A percentile compares a stretch with the other conserved stretches of the same genome.
Conservation (phyloP, 2,113 vertebrate species). For the Chlorocebus sabaeus region DNA sequence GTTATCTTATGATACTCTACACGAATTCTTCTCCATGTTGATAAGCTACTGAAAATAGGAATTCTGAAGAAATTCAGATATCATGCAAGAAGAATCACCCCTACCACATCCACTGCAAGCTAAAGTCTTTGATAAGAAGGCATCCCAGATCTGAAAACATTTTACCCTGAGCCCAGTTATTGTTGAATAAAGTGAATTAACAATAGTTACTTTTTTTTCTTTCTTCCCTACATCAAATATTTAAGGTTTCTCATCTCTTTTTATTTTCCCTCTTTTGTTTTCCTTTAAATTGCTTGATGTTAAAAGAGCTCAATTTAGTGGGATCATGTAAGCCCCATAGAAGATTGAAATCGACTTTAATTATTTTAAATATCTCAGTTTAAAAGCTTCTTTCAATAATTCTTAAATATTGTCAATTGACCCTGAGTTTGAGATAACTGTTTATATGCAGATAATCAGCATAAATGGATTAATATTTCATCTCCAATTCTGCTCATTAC, state of each 20-base stretch:
- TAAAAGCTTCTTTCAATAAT: background rate
- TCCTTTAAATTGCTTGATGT: background rate
- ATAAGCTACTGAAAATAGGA: background rate
- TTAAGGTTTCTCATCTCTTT: background rate
- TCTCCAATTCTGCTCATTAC: background rate
- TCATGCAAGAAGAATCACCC: background rate
- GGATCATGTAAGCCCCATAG: rapidly evolving
- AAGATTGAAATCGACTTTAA: background rate
- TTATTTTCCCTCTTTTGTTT: background rate
- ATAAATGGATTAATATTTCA: background rate
- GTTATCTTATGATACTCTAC: background rate
- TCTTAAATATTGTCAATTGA: background rate
- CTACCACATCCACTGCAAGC: background rate
- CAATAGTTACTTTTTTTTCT: background rate
- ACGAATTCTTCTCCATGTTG: background rate
- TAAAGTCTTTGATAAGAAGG: background rate
- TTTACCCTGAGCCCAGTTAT: background rate
- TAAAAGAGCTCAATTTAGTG: background rate
- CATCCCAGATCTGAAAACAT: background rate
- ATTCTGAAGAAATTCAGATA: background rate
- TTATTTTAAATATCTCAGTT: background rate
- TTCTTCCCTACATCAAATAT: background rate
- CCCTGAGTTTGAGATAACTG: background rate
- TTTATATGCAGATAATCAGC: background rate
- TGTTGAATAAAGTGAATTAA: background rate